Base-by-base conservation (phyloP, 2,113 vertebrate species). In the Tachuris rubrigastra region DNA sequence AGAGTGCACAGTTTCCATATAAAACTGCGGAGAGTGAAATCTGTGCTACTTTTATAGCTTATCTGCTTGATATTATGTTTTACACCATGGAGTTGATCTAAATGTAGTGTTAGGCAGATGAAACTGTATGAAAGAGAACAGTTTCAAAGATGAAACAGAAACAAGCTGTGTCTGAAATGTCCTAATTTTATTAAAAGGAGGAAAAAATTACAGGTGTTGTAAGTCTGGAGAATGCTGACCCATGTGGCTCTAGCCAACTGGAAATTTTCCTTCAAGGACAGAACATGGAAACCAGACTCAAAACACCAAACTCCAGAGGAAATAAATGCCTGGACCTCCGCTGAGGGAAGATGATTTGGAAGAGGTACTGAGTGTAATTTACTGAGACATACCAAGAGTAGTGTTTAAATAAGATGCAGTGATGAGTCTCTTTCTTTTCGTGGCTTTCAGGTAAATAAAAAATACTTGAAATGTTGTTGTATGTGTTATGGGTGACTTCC, bases 1-100 rank as follows among this genome's bases (percentile, higher is more conserved):
- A 68, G 35, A 22, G 30, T 25, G 6, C 21, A 23, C 1, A 1
- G 25, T 63, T 67, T 56, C 50, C 3, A 0, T 28, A 6, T 37
- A 42, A 80, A 66, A 42, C 9, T 7, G 28, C 47, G 20, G 37
- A 69, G 21, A 35, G 9, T 44, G 41, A 56, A 55, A 59, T 73
- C 27, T 50, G 15, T 89, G 47, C 33, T 52, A 3, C 37, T 65
- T 56, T 60, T 79, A 23, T n/a, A 53, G 37, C 39, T 63, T 89
- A n/a, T 9, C 16, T 80, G 42, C 37, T 66, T 72, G 10, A 6
- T 78, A 12, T 17, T 35, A 2, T 77, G 8, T 79, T 83, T 83
- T 67, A 59, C 12, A 12, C 17, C 27, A 4, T 22, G 8, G 23
- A 33, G 23, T 33, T 86, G 39, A 24, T 47, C 9, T 21, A 47